Percentiles rank a stretch among this genome's conserved stretches.
Conservation (phyloP, 2,797 vertebrate genomes). For the Phalloptychus januarius region DNA sequence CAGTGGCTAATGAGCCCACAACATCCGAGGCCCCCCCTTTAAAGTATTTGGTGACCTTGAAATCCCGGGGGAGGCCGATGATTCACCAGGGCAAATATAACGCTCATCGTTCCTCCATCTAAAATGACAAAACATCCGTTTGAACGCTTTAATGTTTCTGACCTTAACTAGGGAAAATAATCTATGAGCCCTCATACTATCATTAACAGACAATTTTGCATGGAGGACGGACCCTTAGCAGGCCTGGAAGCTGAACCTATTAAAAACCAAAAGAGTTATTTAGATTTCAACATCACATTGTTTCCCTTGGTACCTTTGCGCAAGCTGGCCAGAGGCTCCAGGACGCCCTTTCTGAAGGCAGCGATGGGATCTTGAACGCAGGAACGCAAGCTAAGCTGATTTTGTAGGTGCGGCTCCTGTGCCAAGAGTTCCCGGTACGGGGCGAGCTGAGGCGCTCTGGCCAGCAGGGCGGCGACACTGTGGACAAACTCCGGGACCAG, state of each 20-base stretch:
- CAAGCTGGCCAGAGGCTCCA: slow-evolving; percentile 89
- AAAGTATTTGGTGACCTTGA: slow-evolving; percentile 65
- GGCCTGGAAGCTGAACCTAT: slow-evolving; percentile 36
- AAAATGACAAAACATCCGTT: slow-evolving; percentile 67
- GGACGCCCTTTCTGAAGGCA: slow-evolving; percentile 89
- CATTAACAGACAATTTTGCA: slow-evolving; percentile 59
- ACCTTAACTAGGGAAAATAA: slow-evolving; percentile 61
- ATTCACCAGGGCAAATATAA: slow-evolving; percentile 66
- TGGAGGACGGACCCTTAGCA: slow-evolving; percentile 45
- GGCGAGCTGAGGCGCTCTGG: slow-evolving; percentile 86
- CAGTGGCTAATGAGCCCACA: slow-evolving; percentile 35
- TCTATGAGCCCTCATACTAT: slow-evolving; percentile 43
- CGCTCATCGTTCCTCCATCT: slow-evolving; percentile 46
- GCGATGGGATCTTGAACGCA: slow-evolving; percentile 94
- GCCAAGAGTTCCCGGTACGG: slow-evolving; percentile 91
- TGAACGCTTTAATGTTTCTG: slow-evolving; percentile 53
- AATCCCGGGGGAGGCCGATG: slow-evolving; percentile 56
- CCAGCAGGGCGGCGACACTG: slow-evolving; percentile 93
- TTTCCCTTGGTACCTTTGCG: slow-evolving; percentile 84
- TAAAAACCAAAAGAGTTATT: slow-evolving; percentile 52
- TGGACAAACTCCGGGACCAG: slow-evolving; percentile 98
- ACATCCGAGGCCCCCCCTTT: slow-evolving; percentile 37
- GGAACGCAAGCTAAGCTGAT: slow-evolving; percentile 94
- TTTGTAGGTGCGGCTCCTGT: slow-evolving; percentile 90
- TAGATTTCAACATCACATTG: slow-evolving; percentile 52